Base-by-base conservation (phyloP, 1,140 invertebrate species). In the Micrasema longulum region DNA sequence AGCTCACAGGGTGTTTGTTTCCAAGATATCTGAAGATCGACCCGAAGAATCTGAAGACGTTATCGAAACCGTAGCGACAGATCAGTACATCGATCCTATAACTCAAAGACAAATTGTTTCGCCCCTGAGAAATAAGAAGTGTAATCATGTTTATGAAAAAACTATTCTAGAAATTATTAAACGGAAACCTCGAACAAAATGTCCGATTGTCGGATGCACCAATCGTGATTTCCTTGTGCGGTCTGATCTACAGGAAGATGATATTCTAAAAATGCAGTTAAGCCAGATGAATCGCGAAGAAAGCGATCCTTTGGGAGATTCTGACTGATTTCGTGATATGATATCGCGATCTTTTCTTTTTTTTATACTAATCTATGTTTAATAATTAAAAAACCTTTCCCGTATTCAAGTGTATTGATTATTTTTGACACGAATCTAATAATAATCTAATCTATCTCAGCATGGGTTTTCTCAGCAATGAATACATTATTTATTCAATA, bases 71-170 rank as follows among this genome's bases (percentile, higher is more conserved):
- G 36, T 23, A 10, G 14, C 36, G 1, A 20, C 57, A 11, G 36
- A 63, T 20, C 18, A 22, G 7, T 63, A 63, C 22, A 63, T 63
- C 10, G 57, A 63, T 20, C 36, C 57, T 1, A 43, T 63, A 1
- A 63, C 57, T 16, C 36, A 63, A 20, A 41, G 22, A 23, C 36
- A 43, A 23, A 63, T 63, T 45, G 41, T 45, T 12, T 63, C 57
- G 0, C 57, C 57, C 11, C 14, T 63, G 16, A 63, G 57, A 43
- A 63, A 63, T 14, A 63, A 22, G 23, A 63, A 23, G 1, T 63
- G 57, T 18, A 22, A 63, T 20, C 57, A 63, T n/a, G 57, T 63
- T 22, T 63, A 63, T 22, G 57, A 63, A 3, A 63, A 45, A 22
- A 43, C 18, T 26, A 63, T 63, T 63, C 41, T 41, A 18, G 18